A percentile compares a stretch with the other conserved stretches of the same genome.
These are phyloP conservation scores for Schizopygopsis malacanthus DNA, from an alignment of 2,797 vertebrate species.

Conservation along the genomic window DNA sequence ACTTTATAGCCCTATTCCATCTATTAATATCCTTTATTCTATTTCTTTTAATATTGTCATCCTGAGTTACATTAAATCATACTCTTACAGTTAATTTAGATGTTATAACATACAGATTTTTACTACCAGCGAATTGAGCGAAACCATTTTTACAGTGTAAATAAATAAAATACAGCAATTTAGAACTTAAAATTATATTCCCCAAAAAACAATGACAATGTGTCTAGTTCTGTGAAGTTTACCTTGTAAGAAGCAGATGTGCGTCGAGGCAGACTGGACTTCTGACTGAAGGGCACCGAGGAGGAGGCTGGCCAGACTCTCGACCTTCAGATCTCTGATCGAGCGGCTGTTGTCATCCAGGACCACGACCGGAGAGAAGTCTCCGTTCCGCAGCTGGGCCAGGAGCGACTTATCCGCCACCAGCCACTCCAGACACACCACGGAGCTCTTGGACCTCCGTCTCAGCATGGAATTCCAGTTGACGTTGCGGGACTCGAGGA, in stretches of 20 bases:
- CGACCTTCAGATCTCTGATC: constrained; percentile 71
- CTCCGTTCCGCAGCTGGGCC: constrained; percentile 76
- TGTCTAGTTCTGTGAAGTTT: background rate
- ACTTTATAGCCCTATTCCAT: background rate
- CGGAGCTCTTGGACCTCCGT: constrained; percentile 78
- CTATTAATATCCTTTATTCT: background rate
- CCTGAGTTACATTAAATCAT: background rate
- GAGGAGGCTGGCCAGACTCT: constrained; percentile 80
- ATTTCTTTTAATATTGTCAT: no score
- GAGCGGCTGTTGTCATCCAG: constrained; percentile 80
- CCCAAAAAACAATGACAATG: background rate
- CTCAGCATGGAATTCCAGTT: constrained; percentile 89
- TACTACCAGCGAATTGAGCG: no score
- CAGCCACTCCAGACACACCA: constrained; percentile 82
- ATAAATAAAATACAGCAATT: background rate
- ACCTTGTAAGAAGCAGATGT: constrained; percentile 85
- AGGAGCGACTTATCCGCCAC: constrained; percentile 81
- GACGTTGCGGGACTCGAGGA: constrained; percentile 80
- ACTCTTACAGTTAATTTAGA: background rate
- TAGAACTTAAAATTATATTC: background rate
- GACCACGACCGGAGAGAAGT: constrained; percentile 81
- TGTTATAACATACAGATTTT: background rate
- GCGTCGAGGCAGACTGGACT: constrained; percentile 64
- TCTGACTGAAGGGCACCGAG: constrained; percentile 80
- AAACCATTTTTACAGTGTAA: background rate